A percentile compares a stretch with the other conserved stretches of the same genome.
These are phyloP conservation scores for Heliangelus exortis DNA, from an alignment of 2,797 vertebrate species.

Conservation along the genomic window DNA sequence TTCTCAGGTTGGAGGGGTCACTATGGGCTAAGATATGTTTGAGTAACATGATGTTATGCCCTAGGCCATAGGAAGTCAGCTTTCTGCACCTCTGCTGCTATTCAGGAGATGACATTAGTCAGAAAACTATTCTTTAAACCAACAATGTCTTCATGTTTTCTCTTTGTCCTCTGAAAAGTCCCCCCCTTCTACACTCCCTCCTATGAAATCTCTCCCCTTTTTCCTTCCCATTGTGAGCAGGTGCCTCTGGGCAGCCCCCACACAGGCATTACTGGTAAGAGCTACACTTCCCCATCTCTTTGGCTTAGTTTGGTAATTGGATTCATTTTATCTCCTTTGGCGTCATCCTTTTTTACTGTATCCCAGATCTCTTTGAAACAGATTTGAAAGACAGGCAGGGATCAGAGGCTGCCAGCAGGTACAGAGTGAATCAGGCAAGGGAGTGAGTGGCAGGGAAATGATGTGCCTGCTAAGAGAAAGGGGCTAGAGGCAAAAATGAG, in stretches of 20 bases:
- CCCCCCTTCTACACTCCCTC: not conserved
- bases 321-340: conserved; percentile 63
- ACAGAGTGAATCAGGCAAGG: not conserved
- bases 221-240: not conserved
- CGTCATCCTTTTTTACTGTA: conserved; percentile 54
- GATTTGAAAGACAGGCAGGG: conserved; percentile 56
- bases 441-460: not conserved
- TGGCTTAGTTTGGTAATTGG: conserved; percentile 55
- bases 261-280: not conserved
- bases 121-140: not conserved
- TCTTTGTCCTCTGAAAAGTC: not conserved
- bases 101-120: not conserved
- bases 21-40: not conserved
- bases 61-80: not conserved
- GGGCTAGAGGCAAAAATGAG: not conserved
- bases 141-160: not conserved
- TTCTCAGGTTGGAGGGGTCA: not conserved
- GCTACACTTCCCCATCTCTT: not conserved
- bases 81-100: not conserved
- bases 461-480: not conserved
- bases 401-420: conserved; percentile 37
- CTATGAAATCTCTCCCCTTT: not conserved
- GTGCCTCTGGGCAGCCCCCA: conserved; percentile 5
- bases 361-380: conserved; percentile 22
- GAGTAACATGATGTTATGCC: rapidly evolving